phyloP scores from a whole-genome alignment of 1,140 invertebrate genomes.

The Diploscapter pachys region DNA sequence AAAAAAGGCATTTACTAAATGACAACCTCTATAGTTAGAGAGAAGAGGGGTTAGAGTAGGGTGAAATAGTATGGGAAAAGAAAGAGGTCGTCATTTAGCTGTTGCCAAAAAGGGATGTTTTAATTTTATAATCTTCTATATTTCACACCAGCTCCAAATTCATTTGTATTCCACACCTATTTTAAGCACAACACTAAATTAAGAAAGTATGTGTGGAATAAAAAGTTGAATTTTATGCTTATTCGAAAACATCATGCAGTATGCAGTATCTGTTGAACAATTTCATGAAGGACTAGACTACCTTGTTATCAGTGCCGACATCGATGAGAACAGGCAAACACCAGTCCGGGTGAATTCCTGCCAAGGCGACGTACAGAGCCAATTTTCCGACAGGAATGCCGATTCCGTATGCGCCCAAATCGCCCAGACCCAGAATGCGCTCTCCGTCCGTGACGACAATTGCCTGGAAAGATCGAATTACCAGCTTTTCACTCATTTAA shows the following conservation, averaged over 20 bases:
- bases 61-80: too few species aligned
- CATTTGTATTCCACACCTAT: too few species aligned
- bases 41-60: not conserved
- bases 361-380: constrained; percentile 83
- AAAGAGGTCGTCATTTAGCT: too few species aligned
- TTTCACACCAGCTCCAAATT: too few species aligned
- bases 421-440: constrained; percentile 85
- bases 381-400: constrained; percentile 92
- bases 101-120: too few species aligned
- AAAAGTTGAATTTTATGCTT: too few species aligned
- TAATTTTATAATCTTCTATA: too few species aligned
- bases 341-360: constrained; percentile 85
- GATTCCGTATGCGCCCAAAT: constrained; percentile 89
- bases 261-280: not conserved
- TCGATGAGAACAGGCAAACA: constrained; percentile 87
- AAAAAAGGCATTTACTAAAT: not conserved
- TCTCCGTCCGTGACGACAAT: constrained; percentile 93
- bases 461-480: constrained; percentile 65
- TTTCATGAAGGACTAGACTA: constrained; percentile 38
- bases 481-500: not conserved
- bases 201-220: too few species aligned
- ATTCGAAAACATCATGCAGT: too few species aligned
- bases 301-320: constrained; percentile 84
- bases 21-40: not conserved
- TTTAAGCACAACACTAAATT: too few species aligned